Base-by-base conservation (phyloP, 1,140 invertebrate genomes). In the Zaprionus lachaisei region DNA sequence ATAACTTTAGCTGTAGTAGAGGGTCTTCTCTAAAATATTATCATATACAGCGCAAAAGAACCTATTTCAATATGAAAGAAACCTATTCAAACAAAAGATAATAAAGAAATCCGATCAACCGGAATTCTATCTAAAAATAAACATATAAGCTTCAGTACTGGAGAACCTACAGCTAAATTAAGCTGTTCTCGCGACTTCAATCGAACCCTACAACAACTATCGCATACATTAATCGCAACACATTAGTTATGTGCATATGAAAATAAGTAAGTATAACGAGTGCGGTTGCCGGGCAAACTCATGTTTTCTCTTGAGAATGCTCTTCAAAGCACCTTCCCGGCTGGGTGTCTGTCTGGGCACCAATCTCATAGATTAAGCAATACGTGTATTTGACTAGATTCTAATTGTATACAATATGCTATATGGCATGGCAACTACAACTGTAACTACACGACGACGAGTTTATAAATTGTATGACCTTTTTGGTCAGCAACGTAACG, bases 401-500 rank as follows among this genome's bases (percentile, higher is more conserved):
- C 17, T 44, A 77, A 78, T 61, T 34, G 63, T 82, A 71, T 75
- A 64, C 22, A 72, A 68, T 66, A 68, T 51, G 47, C 47, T 66
- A 75, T 74, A n/a, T 74, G 49, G 60, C 24, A 63, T 64, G 55
- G 60, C 81, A 81, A 80, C 67, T 69, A 58, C 63, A 67, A 75
- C 68, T 75, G 62, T 64, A 74, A 82, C 79, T 12, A 71, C 57
- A 64, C 28, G 24, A 28, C 20, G 3, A 41, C 51, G 20, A 28
- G n/a, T 58, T 74, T 61, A 80, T 83, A 65, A 77, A 89, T 76
- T 77, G 69, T 65, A 62, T 87, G 84, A 87, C 85, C 84, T 84
- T 87, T 87, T 87, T 89, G 84, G 81, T 87, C 78, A 83, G 26
- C 44, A 80, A 83, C 81, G 81, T 83, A 83, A 83, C 81, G 81